Evolutionary conservation across 1,140 invertebrate genomes (phyloP).

Genomic region (Chionoecetes opilio): DNA sequence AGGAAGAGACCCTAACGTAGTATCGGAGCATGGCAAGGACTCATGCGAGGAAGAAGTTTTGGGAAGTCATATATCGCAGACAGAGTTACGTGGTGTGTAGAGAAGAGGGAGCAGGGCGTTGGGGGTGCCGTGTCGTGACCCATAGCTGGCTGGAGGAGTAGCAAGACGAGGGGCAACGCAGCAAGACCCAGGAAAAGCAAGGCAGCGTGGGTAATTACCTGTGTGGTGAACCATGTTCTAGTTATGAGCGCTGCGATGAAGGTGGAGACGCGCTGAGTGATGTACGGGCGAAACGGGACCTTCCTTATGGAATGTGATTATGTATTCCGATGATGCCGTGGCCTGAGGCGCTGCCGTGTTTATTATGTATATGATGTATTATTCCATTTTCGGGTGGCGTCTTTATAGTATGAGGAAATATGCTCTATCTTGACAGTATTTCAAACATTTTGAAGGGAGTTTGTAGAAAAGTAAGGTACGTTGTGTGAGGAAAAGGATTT

Average conservation of each 20-base stretch:
- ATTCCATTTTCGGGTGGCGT: no score
- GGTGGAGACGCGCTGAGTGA: not conserved
- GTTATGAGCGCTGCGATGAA: not conserved
- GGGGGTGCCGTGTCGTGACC: not conserved
- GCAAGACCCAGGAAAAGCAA: not conserved
- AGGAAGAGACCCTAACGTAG: not conserved
- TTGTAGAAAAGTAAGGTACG: no score
- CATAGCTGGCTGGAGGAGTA: not conserved
- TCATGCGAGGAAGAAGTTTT: not conserved
- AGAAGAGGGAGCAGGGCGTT: not conserved
- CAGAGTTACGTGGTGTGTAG: not conserved
- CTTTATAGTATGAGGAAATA: no score
- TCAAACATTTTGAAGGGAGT: no score
- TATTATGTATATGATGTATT: no score
- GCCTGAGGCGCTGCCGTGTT: no score
- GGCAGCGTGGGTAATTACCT: no score
- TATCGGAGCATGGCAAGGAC: not conserved
- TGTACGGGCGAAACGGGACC: not conserved
- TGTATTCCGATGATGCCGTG: no score
- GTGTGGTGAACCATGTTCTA: not conserved
- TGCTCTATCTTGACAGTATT: no score
- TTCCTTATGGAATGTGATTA: not conserved
- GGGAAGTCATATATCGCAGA: not conserved
- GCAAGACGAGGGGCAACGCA: not conserved
- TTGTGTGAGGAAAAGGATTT: no score